A percentile compares a stretch with the other conserved stretches of the same genome.
Evolutionary conservation across 30 jellyfish, hydroid and myxozoan genomes (phyloP).

Genomic region (Phacellophora camtschatica): DNA sequence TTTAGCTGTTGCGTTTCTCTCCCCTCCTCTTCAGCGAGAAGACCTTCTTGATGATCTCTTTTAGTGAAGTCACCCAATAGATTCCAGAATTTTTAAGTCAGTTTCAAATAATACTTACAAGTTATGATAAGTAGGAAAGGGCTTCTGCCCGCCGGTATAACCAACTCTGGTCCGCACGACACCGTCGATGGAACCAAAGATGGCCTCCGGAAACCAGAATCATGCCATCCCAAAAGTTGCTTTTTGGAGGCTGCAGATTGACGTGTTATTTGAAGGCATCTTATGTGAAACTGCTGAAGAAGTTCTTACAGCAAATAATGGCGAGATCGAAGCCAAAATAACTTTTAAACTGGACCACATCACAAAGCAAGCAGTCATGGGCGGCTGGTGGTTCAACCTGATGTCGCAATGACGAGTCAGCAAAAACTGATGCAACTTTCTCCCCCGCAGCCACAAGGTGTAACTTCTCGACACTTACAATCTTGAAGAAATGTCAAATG

Average conservation of each 20-base stretch:
- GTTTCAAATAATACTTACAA: slow-evolving; percentile 71
- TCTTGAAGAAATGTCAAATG: too few species aligned
- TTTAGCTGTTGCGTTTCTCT: too few species aligned
- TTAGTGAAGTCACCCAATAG: too few species aligned
- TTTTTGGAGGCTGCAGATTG: slow-evolving; percentile 48
- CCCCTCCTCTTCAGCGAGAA: too few species aligned
- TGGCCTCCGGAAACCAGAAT: slow-evolving; percentile 99
- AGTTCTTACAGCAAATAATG: slow-evolving; percentile 17
- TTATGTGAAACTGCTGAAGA: slow-evolving; percentile 17
- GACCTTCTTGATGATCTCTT: too few species aligned
- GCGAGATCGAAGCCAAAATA: slow-evolving; percentile 1
- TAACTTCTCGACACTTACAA: too few species aligned
- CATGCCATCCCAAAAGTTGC: slow-evolving; percentile 99
- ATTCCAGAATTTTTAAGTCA: too few species aligned
- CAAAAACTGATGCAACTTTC: too few species aligned
- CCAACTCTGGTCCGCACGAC: slow-evolving; percentile 92
- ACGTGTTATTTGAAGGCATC: slow-evolving; percentile 30
- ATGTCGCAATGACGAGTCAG: too few species aligned
- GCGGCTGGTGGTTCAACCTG: too few species aligned
- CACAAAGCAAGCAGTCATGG: too few species aligned
- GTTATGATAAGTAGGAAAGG: slow-evolving; percentile 76
- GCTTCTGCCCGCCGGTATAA: slow-evolving; percentile 85
- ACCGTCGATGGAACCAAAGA: slow-evolving; percentile 88
- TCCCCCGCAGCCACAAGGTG: too few species aligned
- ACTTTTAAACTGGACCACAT: slow-evolving; percentile 7